Evolutionary conservation across 2,888 invertebrate genomes (phyloP), one percentile per base, ranked within the genome.

Genomic region (Entomobrya proxima): DNA sequence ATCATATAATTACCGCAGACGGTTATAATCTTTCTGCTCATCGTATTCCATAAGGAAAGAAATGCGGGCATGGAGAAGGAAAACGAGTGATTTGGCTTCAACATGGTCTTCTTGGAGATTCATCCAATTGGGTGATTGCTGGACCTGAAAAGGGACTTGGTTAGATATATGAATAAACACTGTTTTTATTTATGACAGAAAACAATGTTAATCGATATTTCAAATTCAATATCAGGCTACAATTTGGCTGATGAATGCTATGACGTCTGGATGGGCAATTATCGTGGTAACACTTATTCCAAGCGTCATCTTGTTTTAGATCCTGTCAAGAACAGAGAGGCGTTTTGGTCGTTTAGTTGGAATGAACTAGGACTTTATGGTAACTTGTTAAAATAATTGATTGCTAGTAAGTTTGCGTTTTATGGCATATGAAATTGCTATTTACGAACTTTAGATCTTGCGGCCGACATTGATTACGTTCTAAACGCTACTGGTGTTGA

Each of bases 391-490:
- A n/a, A 64, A 24, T 47, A 75, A 9, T n/a, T n/a, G n/a, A n/a
- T n/a, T n/a, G n/a, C n/a, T n/a, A 7, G n/a, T n/a, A n/a, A n/a
- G n/a, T n/a, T n/a, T n/a, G n/a, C n/a, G n/a, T n/a, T n/a, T n/a
- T n/a, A n/a, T n/a, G n/a, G n/a, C n/a, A n/a, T n/a, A n/a, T n/a
- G n/a, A n/a, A n/a, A n/a, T n/a, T n/a, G n/a, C n/a, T n/a, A n/a
- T n/a, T n/a, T n/a, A n/a, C n/a, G 7, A 40, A 11, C 15, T 11
- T 40, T 15, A 91, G 98, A 99, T 92, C 91, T 98, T 79, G 97
- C 98, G 11, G 96, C 97, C 0, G 95, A 94, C 90, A 94, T 98
- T 83, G 95, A 97, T 91, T 95, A 96, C 90, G 93, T 95, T n/a
- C 91, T 94, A 67, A 91, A 92, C 2, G 90, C 89, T 1, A 95